Conservation (phyloP, 1,140 invertebrate species). For the Formica selysi region DNA sequence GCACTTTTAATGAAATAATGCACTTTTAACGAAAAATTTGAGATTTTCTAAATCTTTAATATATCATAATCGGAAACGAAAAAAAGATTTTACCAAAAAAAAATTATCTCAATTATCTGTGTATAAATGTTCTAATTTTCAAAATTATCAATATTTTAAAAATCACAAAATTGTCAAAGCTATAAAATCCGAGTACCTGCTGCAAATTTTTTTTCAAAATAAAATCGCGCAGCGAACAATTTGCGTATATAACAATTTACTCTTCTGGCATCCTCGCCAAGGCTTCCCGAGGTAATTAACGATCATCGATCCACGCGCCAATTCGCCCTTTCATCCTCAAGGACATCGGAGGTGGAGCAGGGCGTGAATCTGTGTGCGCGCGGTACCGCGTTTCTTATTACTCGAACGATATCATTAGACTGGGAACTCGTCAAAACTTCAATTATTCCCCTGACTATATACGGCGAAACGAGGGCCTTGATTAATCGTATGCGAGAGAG, state of each 20-base stretch:
- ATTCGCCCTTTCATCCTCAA: constrained; percentile 54
- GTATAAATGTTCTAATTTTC: background rate
- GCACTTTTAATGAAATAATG: background rate
- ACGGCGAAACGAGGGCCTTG: constrained; percentile 58
- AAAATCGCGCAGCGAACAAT: background rate
- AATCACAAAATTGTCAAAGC: background rate
- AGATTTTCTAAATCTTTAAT: background rate
- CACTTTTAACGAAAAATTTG: no score
- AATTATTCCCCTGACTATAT: constrained; percentile 66
- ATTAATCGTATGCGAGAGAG: constrained; percentile 64
- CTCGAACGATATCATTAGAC: constrained; percentile 68
- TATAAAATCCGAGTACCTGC: no score
- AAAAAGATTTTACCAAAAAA: background rate
- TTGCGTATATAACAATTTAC: constrained; percentile 8
- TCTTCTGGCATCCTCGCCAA: background rate
- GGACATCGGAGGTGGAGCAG: constrained; percentile 22
- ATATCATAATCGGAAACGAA: background rate
- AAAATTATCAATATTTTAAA: background rate
- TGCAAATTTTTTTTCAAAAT: background rate
- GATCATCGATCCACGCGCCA: constrained; percentile 43
- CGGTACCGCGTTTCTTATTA: constrained; percentile 50
- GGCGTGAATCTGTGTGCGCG: constrained; percentile 3
- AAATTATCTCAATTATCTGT: background rate
- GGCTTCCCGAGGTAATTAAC: constrained; percentile 43
- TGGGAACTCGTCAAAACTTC: constrained; percentile 70